A percentile compares a stretch with the other conserved stretches of the same genome.
Evolutionary conservation across 2,888 invertebrate species (phyloP).

Genomic region (Carabus problematicus): DNA sequence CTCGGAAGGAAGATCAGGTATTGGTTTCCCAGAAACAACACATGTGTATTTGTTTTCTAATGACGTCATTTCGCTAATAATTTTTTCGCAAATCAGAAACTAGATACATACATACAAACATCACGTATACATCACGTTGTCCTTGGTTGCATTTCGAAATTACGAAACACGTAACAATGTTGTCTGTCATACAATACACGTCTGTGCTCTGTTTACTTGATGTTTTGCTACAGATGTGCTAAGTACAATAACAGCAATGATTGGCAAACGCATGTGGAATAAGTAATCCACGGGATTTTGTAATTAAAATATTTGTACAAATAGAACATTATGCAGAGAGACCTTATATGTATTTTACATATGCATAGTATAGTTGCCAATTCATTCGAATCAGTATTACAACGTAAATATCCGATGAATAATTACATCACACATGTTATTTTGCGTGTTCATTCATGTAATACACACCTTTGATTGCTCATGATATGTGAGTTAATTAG

Average conservation of each 20-base stretch:
- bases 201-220: background rate
- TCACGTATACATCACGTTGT: constrained; percentile 26
- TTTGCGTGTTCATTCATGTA: too few relatives aligned
- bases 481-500: too few relatives aligned
- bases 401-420: constrained; percentile 8
- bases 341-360: background rate
- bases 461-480: too few relatives aligned
- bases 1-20: constrained; percentile 29
- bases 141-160: constrained; percentile 34
- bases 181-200: background rate
- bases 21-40: constrained; percentile 17
- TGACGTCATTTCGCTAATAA: constrained; percentile 21
- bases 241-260: too few relatives aligned
- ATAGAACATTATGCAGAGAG: constrained; percentile 5
- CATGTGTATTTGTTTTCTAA: background rate
- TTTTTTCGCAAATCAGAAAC: constrained; percentile 15
- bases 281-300: background rate
- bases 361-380: constrained; percentile 6
- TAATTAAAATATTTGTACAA: constrained; percentile 3
- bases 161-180: constrained; percentile 1
- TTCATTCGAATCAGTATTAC: constrained; percentile 5
- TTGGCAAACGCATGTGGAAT: too few relatives aligned
- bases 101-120: constrained; percentile 13
- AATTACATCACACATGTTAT: too few relatives aligned
- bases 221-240: background rate